A percentile compares a stretch with the other conserved stretches of the same genome.
Evolutionary conservation across 2,113 vertebrate species (phyloP).

Genomic region (Cololabis saira): DNA sequence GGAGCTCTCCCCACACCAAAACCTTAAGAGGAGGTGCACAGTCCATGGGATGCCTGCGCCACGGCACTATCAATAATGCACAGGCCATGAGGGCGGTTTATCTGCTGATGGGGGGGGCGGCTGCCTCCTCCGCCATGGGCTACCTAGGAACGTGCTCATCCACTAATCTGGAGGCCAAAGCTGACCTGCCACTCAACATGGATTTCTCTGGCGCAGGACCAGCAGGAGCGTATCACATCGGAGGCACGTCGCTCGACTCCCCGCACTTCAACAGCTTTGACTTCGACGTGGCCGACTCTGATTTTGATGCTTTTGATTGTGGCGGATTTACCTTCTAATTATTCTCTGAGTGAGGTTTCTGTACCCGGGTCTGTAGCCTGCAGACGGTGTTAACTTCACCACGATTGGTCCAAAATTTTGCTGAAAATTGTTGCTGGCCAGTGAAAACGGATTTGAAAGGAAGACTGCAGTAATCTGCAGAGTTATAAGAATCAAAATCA

Average conservation of each 20-base stretch:
- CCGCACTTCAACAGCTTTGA: conserved; percentile 81
- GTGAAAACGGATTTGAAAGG: background rate
- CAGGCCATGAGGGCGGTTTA: conserved; percentile 80
- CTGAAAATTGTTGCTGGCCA: background rate
- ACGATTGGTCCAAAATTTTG: background rate
- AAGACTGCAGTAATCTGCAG: no score
- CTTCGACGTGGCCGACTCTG: conserved; percentile 81
- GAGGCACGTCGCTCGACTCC: conserved; percentile 60
- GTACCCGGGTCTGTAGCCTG: background rate
- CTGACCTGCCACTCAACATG: conserved; percentile 67
- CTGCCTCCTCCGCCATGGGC: conserved; percentile 82
- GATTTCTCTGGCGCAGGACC: conserved; percentile 77
- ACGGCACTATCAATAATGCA: conserved; percentile 76
- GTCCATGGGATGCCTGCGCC: conserved; percentile 78
- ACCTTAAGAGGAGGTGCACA: conserved; percentile 34
- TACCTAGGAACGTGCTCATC: conserved; percentile 78
- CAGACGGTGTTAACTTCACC: background rate
- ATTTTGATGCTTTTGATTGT: conserved; percentile 84
- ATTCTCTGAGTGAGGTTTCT: background rate
- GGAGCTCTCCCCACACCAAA: conserved; percentile 52
- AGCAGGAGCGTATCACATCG: conserved; percentile 66
- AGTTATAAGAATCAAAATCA: no score
- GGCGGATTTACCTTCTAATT: conserved; percentile 82
- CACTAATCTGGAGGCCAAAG: conserved; percentile 62
- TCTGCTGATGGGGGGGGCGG: conserved; percentile 84